Evolutionary conservation across 2,113 vertebrate species (phyloP).

Genomic region (Pedetes capensis): DNA sequence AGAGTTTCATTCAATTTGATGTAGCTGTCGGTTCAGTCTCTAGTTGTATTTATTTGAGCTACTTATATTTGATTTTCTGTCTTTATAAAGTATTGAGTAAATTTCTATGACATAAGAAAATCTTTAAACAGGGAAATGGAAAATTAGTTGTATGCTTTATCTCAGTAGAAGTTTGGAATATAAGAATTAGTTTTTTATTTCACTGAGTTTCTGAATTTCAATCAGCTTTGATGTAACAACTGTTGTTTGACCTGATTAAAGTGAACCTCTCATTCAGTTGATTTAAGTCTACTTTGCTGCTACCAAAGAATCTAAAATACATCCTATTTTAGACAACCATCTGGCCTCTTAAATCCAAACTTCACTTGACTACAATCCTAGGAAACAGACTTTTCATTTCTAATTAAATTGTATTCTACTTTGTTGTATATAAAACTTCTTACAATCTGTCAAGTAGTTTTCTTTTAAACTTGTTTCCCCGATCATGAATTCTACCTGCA

Average conservation of each 20-base stretch:
- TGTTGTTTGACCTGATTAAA: constrained; percentile 80
- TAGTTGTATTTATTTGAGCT: background rate
- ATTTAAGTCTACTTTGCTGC: constrained; percentile 78
- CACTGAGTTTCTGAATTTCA: constrained; percentile 68
- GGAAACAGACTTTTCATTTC: constrained; percentile 45
- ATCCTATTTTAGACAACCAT: constrained; percentile 76
- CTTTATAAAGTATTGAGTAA: background rate
- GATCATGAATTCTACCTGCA: background rate
- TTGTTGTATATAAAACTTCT: constrained; percentile 48
- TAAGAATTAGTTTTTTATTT: constrained; percentile 57
- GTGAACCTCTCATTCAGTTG: constrained; percentile 55
- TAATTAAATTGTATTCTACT: constrained; percentile 56
- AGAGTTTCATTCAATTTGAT: background rate
- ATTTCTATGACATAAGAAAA: background rate
- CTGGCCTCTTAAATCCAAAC: constrained; percentile 76
- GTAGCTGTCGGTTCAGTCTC: no score
- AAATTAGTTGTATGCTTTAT: background rate
- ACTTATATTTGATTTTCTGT: background rate
- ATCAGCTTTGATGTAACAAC: constrained; percentile 69
- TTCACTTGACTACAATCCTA: constrained; percentile 73
- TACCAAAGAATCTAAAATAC: constrained; percentile 70
- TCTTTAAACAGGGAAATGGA: background rate
- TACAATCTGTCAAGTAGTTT: constrained; percentile 36
- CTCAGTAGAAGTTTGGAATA: background rate
- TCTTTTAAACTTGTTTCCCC: background rate